Evolutionary conservation across 2,888 invertebrate genomes (phyloP), one percentile per base, ranked within the genome.

Genomic region (Cantharis rufa): DNA sequence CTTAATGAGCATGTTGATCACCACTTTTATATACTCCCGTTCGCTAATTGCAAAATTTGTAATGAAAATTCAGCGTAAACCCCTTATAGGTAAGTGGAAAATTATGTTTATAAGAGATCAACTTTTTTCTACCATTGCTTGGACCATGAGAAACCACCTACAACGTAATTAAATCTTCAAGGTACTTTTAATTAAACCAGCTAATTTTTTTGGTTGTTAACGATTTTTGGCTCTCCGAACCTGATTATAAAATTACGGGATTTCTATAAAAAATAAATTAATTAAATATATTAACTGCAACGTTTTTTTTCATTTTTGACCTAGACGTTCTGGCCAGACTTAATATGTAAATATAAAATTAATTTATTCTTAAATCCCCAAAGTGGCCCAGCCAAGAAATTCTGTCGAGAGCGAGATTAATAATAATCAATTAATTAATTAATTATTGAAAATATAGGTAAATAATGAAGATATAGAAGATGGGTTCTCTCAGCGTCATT

Each of bases 31-130:
- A 69, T 72, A 62, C 71, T 18, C 48, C 28, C 62, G 71, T 78
- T 74, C 72, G 72, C 75, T 78, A 78, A 78, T 78, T 78, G 75
- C 71, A 68, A 75, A 78, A 78, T 78, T 78, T 72, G 78, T 78
- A 75, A 63, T 69, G 70, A 62, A 70, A 77, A 24, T 66, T 66
- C 21, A 18, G n/a, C 64, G 18, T 66, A 21, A 66, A 21, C 64
- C 64, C 24, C 64, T 18, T 66, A 66, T 24, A 66, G 21, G 64
- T 21, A 66, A 66, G 48, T 48, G 48, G 48, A 48, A 48, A 48
- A 48, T 48, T 48, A 48, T 48, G 48, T 66, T 66, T 66, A n/a
- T 16, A 66, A 66, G 3, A n/a, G 24, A 18, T 66, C 24, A 21
- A 66, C 24, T 66, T 24, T 21, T 21, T 21, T 66, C 64, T 11